Conservation (phyloP, 2,113 vertebrate genomes). For the Amazona guildingii region DNA sequence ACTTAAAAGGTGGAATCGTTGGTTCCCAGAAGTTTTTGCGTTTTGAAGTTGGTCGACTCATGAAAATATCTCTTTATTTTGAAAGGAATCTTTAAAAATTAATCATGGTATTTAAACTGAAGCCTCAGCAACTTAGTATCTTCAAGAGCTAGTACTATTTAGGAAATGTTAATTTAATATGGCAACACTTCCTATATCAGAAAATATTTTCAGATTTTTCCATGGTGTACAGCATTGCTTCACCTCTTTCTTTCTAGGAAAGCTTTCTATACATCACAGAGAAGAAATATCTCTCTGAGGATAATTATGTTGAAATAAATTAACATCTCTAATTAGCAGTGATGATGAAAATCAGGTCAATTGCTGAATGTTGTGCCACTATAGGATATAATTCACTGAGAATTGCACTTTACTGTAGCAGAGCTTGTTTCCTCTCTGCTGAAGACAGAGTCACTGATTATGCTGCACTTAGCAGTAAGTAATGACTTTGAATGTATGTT, state of each 20-base stretch:
- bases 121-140: neutral
- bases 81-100: neutral
- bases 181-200: neutral
- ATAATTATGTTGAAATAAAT: conserved; percentile 43
- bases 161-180: neutral
- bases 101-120: neutral
- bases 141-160: neutral
- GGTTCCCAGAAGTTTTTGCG: neutral
- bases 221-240: neutral
- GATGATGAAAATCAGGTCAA: neutral
- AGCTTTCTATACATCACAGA: neutral
- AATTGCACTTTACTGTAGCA: neutral
- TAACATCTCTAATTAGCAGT: neutral
- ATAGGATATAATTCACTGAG: neutral
- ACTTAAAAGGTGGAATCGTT: neutral
- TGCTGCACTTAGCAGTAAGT: conserved; percentile 10
- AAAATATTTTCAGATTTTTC: conserved; percentile 7
- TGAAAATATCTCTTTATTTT: neutral
- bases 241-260: conserved; percentile 34
- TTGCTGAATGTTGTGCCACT: conserved; percentile 7
- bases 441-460: neutral
- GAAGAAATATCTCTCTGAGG: neutral
- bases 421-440: neutral
- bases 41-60: neutral
- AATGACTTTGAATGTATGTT: neutral